A percentile compares a stretch with the other conserved stretches of the same genome.
These are phyloP conservation scores for Aleiodes testaceus DNA, from an alignment of 2,888 invertebrate genomes.

Conservation along the genomic window DNA sequence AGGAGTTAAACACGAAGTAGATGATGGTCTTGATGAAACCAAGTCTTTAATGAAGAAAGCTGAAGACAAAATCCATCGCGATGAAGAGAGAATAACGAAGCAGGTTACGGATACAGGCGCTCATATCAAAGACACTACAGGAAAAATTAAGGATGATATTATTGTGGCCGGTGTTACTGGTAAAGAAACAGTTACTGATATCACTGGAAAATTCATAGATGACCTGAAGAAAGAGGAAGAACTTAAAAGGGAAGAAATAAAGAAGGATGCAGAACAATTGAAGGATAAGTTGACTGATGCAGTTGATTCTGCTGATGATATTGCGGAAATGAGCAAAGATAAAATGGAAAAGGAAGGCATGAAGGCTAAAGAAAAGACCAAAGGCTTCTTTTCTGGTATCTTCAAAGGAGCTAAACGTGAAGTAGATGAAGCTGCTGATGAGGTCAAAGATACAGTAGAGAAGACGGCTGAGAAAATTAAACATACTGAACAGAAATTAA, in stretches of 20 bases:
- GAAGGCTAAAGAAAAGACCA: constrained; percentile 48
- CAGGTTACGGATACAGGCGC: constrained; percentile 53
- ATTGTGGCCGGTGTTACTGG: neutral
- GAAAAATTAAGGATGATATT: constrained; percentile 44
- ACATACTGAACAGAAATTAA: constrained; percentile 47
- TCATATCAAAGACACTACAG: constrained; percentile 38
- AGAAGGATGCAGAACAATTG: constrained; percentile 44
- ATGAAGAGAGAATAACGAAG: constrained; percentile 54
- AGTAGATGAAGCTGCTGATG: constrained; percentile 52
- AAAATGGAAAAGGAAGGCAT: constrained; percentile 25
- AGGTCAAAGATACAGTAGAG: constrained; percentile 53
- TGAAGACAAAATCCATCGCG: constrained; percentile 47
- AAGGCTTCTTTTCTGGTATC: constrained; percentile 58
- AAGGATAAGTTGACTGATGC: constrained; percentile 65
- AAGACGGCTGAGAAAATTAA: constrained; percentile 52
- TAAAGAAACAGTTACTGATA: constrained; percentile 63
- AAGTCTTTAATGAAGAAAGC: constrained; percentile 52
- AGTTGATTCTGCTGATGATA: constrained; percentile 63
- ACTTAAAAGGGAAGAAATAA: constrained; percentile 57
- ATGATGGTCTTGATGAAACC: constrained; percentile 47
- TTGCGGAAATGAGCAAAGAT: constrained; percentile 42
- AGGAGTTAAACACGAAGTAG: constrained; percentile 51
- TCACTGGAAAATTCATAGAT: constrained; percentile 51
- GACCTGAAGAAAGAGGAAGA: constrained; percentile 54
- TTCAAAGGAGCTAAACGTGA: constrained; percentile 59